phyloP scores from a whole-genome alignment of 2,888 invertebrate genomes.

The Aphodius sticticus region DNA sequence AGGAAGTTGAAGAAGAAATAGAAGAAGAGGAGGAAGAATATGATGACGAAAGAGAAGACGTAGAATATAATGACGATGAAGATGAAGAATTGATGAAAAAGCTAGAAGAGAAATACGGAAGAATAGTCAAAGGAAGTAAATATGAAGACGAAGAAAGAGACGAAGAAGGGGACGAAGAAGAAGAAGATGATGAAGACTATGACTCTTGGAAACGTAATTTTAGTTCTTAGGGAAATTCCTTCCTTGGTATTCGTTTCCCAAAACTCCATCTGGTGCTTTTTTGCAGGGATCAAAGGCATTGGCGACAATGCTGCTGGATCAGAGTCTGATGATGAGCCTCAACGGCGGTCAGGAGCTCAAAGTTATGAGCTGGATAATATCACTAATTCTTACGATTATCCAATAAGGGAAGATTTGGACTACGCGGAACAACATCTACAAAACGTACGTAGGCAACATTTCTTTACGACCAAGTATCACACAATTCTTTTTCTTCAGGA shows the following conservation, averaged over 20 bases:
- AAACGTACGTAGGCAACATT: slow-evolving; percentile 50
- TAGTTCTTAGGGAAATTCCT: slow-evolving; percentile 18
- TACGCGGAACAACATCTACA: slow-evolving; percentile 54
- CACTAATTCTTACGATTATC: slow-evolving; percentile 66
- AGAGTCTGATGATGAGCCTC: slow-evolving; percentile 50
- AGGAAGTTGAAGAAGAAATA: slow-evolving; percentile 30
- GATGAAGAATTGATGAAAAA: slow-evolving; percentile 51
- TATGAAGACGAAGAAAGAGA: slow-evolving; percentile 56
- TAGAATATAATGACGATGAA: slow-evolving; percentile 46
- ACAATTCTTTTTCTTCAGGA: slow-evolving; percentile 15
- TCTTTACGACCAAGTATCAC: slow-evolving; percentile 8
- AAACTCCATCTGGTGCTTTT: not conserved
- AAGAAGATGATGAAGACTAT: slow-evolving; percentile 62
- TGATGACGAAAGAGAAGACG: slow-evolving; percentile 43
- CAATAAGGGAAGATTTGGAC: slow-evolving; percentile 57
- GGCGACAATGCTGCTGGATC: slow-evolving; percentile 45
- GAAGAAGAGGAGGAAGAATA: slow-evolving; percentile 37
- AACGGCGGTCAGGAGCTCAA: slow-evolving; percentile 45
- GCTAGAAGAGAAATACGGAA: slow-evolving; percentile 48
- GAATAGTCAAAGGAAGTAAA: slow-evolving; percentile 52
- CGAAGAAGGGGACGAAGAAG: slow-evolving; percentile 60
- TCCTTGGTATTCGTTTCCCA: not conserved
- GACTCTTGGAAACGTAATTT: slow-evolving; percentile 63
- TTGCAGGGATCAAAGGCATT: slow-evolving; percentile 46
- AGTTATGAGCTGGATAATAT: slow-evolving; percentile 64